A percentile compares a stretch with the other conserved stretches of the same genome.
phyloP scores from a whole-genome alignment of 2,113 vertebrate species.

The Helogale parvula region DNA sequence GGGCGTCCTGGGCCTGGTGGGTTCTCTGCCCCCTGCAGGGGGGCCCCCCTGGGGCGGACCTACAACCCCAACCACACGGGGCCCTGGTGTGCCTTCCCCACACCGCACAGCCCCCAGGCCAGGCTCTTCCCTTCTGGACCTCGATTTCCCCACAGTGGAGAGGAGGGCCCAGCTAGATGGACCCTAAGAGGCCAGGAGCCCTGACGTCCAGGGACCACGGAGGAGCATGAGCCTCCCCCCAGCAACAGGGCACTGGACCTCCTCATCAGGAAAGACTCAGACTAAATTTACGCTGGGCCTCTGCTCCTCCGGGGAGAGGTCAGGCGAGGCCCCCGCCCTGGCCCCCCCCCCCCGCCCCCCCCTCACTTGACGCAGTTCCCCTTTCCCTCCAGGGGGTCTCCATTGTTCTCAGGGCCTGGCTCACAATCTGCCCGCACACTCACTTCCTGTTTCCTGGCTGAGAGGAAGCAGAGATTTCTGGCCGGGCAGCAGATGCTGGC shows the following conservation, averaged over 20 bases:
- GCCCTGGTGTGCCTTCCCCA: fast-evolving
- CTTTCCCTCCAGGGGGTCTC: slow-evolving; percentile 90
- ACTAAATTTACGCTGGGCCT: slow-evolving; percentile 75
- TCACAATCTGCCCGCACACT: slow-evolving; percentile 90
- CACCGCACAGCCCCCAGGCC: fast-evolving
- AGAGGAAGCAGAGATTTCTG: slow-evolving; percentile 92
- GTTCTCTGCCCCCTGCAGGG: neutral
- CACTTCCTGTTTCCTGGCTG: slow-evolving; percentile 95
- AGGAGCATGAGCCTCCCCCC: neutral
- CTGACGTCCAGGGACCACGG: neutral
- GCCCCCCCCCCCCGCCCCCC: slow-evolving; percentile 86
- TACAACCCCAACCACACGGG: fast-evolving
- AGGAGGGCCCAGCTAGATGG: neutral
- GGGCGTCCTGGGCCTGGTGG: neutral
- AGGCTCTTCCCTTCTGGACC: neutral
- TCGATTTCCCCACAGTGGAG: neutral
- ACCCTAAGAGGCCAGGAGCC: neutral
- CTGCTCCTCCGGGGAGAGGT: slow-evolving; percentile 85
- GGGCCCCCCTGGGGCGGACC: neutral
- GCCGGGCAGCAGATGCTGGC: slow-evolving; percentile 71
- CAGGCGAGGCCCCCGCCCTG: slow-evolving; percentile 84
- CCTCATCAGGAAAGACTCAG: slow-evolving; percentile 69
- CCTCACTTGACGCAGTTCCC: slow-evolving; percentile 95
- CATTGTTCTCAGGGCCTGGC: slow-evolving; percentile 93
- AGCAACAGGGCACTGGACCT: neutral